These are phyloP conservation scores for Neoseiulus cucumeris DNA, from an alignment of 1,140 invertebrate species.

Conservation along the genomic window DNA sequence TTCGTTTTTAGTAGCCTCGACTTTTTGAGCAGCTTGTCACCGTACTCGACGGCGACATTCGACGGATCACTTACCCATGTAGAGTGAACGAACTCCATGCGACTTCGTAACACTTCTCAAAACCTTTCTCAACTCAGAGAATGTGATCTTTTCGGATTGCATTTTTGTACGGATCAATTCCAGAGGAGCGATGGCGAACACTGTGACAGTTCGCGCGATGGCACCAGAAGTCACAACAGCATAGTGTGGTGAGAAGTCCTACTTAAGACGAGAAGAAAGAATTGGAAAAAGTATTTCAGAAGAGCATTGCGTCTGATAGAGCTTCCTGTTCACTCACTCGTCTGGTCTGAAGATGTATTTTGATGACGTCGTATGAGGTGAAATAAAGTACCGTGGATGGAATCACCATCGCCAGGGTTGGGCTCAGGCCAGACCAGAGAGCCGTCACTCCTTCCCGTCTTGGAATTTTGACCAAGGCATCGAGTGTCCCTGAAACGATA, in stretches of 20 bases:
- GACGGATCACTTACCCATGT: background rate
- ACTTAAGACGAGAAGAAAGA: constrained; percentile 22
- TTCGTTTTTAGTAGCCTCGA: too few species aligned
- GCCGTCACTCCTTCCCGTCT: constrained; percentile 66
- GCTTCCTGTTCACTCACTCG: background rate
- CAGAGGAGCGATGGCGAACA: constrained; percentile 30
- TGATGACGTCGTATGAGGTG: constrained; percentile 32
- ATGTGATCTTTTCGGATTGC: constrained; percentile 31
- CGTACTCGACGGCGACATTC: too few species aligned
- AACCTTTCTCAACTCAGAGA: constrained; percentile 21
- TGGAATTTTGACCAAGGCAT: constrained; percentile 82
- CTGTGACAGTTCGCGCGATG: constrained; percentile 20
- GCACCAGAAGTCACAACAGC: background rate
- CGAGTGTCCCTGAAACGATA: constrained; percentile 36
- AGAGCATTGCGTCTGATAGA: too few species aligned
- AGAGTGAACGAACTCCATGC: constrained; percentile 29
- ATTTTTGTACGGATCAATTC: constrained; percentile 36
- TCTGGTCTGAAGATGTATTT: constrained; percentile 17
- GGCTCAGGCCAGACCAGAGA: constrained; percentile 88
- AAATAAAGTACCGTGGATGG: constrained; percentile 36
- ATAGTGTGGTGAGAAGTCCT: background rate
- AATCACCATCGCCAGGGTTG: constrained; percentile 48
- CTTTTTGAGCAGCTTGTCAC: too few species aligned
- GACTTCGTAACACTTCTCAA: constrained; percentile 21
- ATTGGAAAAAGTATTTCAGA: too few species aligned